Base-by-base conservation (phyloP, 1,140 invertebrate species). In the Megalopta genalis region DNA sequence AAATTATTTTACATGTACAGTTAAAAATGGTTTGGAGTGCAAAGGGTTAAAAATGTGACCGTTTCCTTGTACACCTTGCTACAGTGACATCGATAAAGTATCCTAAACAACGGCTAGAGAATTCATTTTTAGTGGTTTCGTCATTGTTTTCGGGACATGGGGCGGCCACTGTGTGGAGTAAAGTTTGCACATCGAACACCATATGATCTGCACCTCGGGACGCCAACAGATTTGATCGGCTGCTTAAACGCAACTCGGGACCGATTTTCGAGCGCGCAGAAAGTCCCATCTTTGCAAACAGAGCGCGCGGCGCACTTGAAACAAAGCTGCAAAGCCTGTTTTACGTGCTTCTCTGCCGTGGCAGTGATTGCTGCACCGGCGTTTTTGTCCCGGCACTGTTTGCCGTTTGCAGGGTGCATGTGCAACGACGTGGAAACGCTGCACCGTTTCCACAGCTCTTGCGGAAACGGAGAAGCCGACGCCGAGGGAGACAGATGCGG, bases 371-470 rank as follows among this genome's bases (percentile, higher is more conserved):
- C 77, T 72, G 62, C 27, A 69, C 72, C 68, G 77, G 5, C 78
- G 49, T 73, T 84, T 72, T 77, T 77, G 72, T 75, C 66, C 21
- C 39, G 27, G 23, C 37, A 42, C 63, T 32, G 68, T 71, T 82
- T 77, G 63, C 69, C 81, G 62, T 64, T 72, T 52, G 57, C 81
- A 70, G 66, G 49, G 46, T 65, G 49, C 64, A 52, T 67, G 66
- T 84, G 46, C 54, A 80, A 81, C 83, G 52, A 37, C 65, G 78
- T 63, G 82, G 62, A 81, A 83, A 77, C 49, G 73, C 82, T 59
- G 82, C 65, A 68, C 66, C 65, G 39, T 74, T 83, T 70, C 42
- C 66, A 62, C 46, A 25, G 63, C 9, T 27, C 46, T 23, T 46
- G 27, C 82, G 81, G 68, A 83, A 83, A 79, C 72, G 72, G 16